Evolutionary conservation across 2,797 vertebrate species (phyloP).

Genomic region (Amblyopsis hoosieri): DNA sequence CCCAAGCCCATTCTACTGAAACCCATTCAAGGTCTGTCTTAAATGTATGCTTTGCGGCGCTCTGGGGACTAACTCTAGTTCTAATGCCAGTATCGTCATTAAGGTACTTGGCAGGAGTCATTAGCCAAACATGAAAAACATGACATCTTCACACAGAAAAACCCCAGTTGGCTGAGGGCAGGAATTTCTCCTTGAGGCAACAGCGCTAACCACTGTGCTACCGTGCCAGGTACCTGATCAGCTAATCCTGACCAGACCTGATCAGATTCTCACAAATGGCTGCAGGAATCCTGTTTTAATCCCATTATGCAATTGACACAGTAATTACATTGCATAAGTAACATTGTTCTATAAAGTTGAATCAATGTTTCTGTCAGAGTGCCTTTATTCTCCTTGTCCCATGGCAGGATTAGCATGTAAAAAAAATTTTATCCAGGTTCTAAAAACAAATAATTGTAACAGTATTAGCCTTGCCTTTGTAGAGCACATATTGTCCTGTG

Average conservation of each 20-base stretch:
- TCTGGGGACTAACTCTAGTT: no score
- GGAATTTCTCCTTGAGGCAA: no score
- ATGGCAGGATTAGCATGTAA: no score
- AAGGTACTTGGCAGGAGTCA: no score
- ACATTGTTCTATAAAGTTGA: neutral
- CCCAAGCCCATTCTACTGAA: conserved; percentile 25
- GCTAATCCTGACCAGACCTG: conserved; percentile 9
- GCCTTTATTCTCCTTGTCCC: neutral
- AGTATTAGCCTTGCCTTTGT: neutral
- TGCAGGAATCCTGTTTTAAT: neutral
- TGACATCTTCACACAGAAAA: no score
- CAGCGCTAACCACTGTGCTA: no score
- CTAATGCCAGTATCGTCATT: no score
- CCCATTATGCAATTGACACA: neutral
- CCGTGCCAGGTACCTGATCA: neutral
- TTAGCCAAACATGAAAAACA: no score
- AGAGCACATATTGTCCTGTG: conserved; percentile 8
- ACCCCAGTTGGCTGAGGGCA: no score
- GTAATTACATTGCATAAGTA: neutral
- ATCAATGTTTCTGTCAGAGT: neutral
- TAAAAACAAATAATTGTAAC: no score
- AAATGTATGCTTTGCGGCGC: no score
- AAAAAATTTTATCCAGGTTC: no score
- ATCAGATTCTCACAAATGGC: neutral
- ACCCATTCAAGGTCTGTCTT: conserved; percentile 5